These are phyloP conservation scores for Premnoplex brunnescens DNA, from an alignment of 2,797 vertebrate genomes.

Conservation along the genomic window DNA sequence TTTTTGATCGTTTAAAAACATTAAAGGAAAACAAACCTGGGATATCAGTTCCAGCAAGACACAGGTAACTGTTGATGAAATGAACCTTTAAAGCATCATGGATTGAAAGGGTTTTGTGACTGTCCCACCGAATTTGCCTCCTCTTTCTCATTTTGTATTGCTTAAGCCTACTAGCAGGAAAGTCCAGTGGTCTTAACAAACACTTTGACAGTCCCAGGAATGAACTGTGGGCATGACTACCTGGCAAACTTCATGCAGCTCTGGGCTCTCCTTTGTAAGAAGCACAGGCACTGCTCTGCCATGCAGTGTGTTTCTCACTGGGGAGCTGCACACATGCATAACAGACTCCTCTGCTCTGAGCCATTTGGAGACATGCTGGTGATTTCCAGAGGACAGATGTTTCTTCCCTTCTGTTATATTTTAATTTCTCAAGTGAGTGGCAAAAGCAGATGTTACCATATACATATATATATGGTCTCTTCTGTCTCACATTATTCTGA, in stretches of 20 bases:
- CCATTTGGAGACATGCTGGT: accelerated
- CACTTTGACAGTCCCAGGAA: accelerated
- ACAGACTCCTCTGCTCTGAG: background rate
- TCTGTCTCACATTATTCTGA: background rate
- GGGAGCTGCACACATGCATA: background rate
- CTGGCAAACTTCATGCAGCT: background rate
- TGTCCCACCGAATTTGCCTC: background rate
- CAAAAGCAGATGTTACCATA: background rate
- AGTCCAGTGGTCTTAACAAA: background rate
- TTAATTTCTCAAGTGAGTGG: background rate
- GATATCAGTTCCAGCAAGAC: background rate
- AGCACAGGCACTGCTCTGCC: background rate
- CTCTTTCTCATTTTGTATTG: background rate
- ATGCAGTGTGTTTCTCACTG: background rate
- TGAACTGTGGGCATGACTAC: background rate
- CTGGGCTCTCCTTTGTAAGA: too few relatives aligned
- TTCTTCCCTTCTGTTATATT: background rate
- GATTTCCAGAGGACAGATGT: background rate
- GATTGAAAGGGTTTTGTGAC: background rate
- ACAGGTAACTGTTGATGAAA: background rate
- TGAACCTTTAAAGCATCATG: background rate
- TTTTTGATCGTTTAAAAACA: background rate
- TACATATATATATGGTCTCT: background rate
- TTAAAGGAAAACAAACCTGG: background rate
- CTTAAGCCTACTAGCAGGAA: background rate